Base-by-base conservation (phyloP, 2,113 vertebrate genomes). In the Microcebus griseorufus region DNA sequence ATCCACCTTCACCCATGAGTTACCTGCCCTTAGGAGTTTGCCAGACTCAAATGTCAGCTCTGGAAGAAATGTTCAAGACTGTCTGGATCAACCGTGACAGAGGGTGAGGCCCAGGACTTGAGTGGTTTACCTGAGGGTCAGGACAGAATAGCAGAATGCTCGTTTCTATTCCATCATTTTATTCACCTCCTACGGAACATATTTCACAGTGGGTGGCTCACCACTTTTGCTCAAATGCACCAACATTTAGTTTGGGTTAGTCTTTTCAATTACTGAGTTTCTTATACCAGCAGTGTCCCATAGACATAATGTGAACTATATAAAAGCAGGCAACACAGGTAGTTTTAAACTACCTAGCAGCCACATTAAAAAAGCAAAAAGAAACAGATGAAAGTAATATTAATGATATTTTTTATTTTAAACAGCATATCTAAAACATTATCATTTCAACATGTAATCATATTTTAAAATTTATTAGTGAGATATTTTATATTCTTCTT, bases 341-440 rank as follows among this genome's bases (percentile, higher is more conserved):
- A 17, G 27, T 93, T 88, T 55, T 42, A 25, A 65, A 53, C 83
- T 65, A 87, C 81, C 22, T 53, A 18, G 78, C 75, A 84, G 37
- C 39, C 37, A 58, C 42, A 14, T 34, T 91, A 34, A 70, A 70
- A 93, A 88, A 86, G 37, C 22, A 79, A 70, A 91, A 79, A 75
- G 17, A 92, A 82, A 87, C 18, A 72, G 20, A 23, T 48, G 37
- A 87, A 84, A 85, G n/a, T 48, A 32, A 64, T 81, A 14, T 82
- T 82, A 90, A 67, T 73, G 29, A 11, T 72, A 22, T 75, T 34
- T 75, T 82, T 76, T 89, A 72, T 29, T 96, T 90, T 89, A 88
- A 51, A 37, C 22, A 78, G n/a, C 16, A 32, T 80, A 67, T 78
- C 69, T 37, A 65, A 92, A 94, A 53, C 8, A 72, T 60, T 84